Conservation (phyloP, 2,888 invertebrate species). For the Agrochola lota region DNA sequence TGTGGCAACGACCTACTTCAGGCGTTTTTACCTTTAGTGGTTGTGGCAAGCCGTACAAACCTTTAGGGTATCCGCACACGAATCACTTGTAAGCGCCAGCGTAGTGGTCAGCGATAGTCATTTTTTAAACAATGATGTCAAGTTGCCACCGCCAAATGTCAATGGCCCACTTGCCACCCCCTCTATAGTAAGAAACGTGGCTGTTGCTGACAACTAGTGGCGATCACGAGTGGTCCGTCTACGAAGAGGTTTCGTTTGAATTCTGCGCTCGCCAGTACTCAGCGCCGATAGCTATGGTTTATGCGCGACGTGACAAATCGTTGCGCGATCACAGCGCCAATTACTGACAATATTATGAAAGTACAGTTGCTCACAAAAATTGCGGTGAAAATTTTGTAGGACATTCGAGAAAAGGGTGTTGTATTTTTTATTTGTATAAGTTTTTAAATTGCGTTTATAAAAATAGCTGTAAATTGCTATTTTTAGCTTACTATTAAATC, state of each 20-base stretch:
- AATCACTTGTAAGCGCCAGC: neutral
- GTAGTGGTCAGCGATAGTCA: neutral
- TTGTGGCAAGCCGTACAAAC: neutral
- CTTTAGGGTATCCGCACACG: neutral
- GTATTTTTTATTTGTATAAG: neutral
- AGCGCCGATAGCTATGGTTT: conserved; percentile 50
- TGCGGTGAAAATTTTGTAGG: neutral
- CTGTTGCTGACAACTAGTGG: conserved; percentile 8
- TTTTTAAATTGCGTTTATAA: neutral
- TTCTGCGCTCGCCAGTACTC: conserved; percentile 25
- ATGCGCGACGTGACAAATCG: conserved; percentile 64
- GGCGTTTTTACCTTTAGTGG: neutral
- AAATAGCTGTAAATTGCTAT: neutral
- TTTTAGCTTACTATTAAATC: too few relatives aligned
- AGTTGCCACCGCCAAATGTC: neutral
- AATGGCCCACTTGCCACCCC: neutral
- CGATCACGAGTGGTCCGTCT: conserved; percentile 21
- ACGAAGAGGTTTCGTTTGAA: neutral
- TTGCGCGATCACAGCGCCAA: conserved; percentile 58
- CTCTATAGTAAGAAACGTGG: neutral
- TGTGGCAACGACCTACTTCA: neutral
- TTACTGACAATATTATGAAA: conserved; percentile 49
- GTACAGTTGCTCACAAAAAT: conserved; percentile 49
- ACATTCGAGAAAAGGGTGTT: neutral
- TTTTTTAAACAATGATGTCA: neutral